A percentile compares a stretch with the other conserved stretches of the same genome.
Conservation (phyloP, 2,113 vertebrate genomes). For the Cichladusa arquata region DNA sequence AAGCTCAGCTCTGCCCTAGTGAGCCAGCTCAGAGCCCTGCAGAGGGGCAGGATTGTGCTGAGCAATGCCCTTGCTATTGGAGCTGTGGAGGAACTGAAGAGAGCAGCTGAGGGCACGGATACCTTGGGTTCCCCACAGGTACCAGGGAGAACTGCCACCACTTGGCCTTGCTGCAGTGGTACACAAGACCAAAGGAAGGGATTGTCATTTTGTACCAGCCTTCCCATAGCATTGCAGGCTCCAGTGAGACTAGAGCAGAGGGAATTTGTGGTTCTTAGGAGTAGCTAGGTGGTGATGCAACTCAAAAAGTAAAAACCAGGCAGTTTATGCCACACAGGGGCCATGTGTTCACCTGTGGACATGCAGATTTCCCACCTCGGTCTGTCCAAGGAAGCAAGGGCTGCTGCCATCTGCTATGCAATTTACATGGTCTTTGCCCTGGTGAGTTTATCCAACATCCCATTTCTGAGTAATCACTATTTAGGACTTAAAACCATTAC, state of each 20-base stretch:
- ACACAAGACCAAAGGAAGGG: background rate
- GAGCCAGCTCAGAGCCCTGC: background rate
- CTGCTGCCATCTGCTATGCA: background rate
- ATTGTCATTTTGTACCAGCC: background rate
- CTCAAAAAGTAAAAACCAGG: background rate
- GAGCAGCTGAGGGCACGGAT: background rate
- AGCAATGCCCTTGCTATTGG: background rate
- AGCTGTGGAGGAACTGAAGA: background rate
- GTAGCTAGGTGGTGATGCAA: background rate
- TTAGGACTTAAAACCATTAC: background rate
- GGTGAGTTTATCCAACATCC: background rate
- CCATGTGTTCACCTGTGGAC: background rate
- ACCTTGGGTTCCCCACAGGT: background rate
- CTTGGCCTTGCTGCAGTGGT: background rate
- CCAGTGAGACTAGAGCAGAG: background rate
- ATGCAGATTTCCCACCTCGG: background rate
- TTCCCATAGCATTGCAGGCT: background rate
- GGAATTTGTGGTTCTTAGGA: background rate
- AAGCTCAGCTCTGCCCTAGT: background rate
- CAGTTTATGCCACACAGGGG: background rate
- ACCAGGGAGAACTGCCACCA: background rate
- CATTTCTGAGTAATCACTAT: background rate
- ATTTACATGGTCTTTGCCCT: background rate
- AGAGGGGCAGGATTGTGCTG: background rate
- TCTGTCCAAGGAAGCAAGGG: background rate